Conservation (phyloP, 2,888 invertebrate genomes). For the Ichneumoninae sp. region DNA sequence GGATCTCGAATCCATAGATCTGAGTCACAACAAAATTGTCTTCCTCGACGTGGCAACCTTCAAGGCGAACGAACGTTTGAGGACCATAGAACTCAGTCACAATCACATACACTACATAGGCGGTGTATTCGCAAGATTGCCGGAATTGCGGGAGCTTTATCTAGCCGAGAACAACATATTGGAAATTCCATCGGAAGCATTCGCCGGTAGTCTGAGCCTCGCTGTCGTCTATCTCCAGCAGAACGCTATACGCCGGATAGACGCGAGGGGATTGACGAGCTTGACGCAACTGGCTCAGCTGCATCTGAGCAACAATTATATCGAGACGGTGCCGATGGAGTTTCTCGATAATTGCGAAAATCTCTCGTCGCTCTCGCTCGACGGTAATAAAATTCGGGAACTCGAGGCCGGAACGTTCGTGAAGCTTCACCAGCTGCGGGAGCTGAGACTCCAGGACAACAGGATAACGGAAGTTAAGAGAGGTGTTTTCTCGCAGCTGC, state of each 20-base stretch:
- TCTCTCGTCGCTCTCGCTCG: constrained; percentile 92
- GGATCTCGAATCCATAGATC: constrained; percentile 92
- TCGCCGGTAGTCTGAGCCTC: constrained; percentile 90
- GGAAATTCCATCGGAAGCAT: constrained; percentile 92
- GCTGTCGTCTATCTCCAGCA: constrained; percentile 94
- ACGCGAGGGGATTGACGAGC: constrained; percentile 90
- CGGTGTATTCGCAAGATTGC: constrained; percentile 92
- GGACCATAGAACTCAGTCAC: constrained; percentile 94
- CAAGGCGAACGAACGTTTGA: constrained; percentile 89
- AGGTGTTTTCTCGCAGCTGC: constrained; percentile 92
- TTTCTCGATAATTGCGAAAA: constrained; percentile 91
- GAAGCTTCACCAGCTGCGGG: constrained; percentile 90
- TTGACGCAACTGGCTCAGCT: constrained; percentile 92
- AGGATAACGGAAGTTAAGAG: constrained; percentile 90
- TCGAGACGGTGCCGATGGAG: constrained; percentile 91
- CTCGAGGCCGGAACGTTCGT: constrained; percentile 92
- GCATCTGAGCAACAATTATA: constrained; percentile 94
- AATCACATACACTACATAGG: constrained; percentile 95
- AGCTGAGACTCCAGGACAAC: constrained; percentile 94
- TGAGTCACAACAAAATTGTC: constrained; percentile 95
- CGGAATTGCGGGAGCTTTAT: constrained; percentile 92
- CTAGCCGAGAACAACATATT: constrained; percentile 95
- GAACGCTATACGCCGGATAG: constrained; percentile 92
- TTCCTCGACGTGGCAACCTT: constrained; percentile 91
- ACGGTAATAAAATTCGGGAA: constrained; percentile 93